phyloP scores from a whole-genome alignment of 2,113 vertebrate genomes.

The Poeciliopsis turrubarensis region DNA sequence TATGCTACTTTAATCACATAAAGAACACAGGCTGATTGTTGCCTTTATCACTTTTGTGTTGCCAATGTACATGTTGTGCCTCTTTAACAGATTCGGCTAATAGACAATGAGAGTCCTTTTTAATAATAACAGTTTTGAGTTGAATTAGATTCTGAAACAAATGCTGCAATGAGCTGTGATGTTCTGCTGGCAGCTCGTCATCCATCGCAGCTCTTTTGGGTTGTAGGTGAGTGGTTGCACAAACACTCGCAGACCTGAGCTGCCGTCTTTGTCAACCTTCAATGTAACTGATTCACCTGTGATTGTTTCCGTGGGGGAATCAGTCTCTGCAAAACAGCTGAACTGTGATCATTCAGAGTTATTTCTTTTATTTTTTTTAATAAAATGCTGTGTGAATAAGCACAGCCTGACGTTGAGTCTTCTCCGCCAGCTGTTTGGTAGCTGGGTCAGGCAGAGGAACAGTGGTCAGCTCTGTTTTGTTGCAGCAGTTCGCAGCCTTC shows the following conservation, averaged over 20 bases:
- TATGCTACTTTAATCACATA: not conserved
- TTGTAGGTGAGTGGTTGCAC: not conserved
- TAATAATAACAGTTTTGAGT: not conserved
- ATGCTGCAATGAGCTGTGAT: not conserved
- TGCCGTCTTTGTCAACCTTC: not conserved
- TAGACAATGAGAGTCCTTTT: not conserved
- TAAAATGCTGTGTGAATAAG: not conserved
- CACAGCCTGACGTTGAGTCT: not conserved
- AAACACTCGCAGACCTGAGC: not conserved
- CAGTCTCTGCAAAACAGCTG: not conserved
- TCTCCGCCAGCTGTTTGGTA: slow-evolving; percentile 27
- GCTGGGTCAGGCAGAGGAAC: slow-evolving; percentile 1
- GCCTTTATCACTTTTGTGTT: not conserved
- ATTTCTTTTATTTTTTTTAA: no score
- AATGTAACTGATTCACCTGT: not conserved
- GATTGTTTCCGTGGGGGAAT: not conserved
- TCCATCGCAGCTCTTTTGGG: not conserved
- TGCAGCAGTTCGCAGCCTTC: no score
- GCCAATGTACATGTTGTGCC: no score
- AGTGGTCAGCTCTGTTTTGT: no score
- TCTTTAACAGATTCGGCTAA: not conserved
- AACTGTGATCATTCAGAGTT: no score
- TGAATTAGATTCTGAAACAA: not conserved
- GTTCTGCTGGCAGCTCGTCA: not conserved
- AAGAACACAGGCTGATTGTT: not conserved